These are phyloP conservation scores for Pristionchus maxplancki DNA, from an alignment of 2,888 invertebrate species.

Conservation along the genomic window DNA sequence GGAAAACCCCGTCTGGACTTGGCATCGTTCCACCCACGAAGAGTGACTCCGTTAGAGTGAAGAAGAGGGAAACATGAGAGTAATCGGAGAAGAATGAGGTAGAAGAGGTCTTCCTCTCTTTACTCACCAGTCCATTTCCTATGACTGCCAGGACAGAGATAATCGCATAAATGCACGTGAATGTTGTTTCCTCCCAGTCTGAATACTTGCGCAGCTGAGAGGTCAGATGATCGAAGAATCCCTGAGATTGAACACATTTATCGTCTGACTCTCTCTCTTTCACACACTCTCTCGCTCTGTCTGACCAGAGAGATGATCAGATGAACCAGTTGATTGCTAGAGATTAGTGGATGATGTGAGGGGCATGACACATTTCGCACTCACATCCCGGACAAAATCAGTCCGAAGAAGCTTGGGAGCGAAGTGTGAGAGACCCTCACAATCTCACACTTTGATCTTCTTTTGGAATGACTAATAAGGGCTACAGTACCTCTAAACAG, in stretches of 20 bases:
- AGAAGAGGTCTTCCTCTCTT: not conserved
- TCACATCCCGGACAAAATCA: not conserved
- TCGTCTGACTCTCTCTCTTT: not conserved
- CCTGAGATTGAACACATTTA: slow-evolving; percentile 57
- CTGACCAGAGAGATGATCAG: not conserved
- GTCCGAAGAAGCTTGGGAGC: not conserved
- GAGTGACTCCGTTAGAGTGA: not conserved
- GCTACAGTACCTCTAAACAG: slow-evolving; percentile 16
- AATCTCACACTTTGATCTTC: not conserved
- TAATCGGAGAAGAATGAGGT: not conserved
- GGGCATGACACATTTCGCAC: not conserved
- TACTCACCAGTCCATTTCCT: slow-evolving; percentile 73
- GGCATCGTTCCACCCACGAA: slow-evolving; percentile 38
- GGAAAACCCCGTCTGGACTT: not conserved
- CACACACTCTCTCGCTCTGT: not conserved
- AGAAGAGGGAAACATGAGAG: not conserved
- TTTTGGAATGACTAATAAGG: not conserved
- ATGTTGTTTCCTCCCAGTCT: slow-evolving; percentile 71
- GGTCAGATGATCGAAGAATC: slow-evolving; percentile 67
- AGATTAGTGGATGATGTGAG: not conserved
- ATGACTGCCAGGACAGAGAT: slow-evolving; percentile 74
- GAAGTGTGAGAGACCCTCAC: not conserved
- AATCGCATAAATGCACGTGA: slow-evolving; percentile 73
- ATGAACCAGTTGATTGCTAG: not conserved
- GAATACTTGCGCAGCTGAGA: slow-evolving; percentile 71